Percentiles rank a stretch among this genome's conserved stretches.
These are phyloP conservation scores for Platyrinchus mystaceus DNA, from an alignment of 2,797 vertebrate species.

Conservation along the genomic window DNA sequence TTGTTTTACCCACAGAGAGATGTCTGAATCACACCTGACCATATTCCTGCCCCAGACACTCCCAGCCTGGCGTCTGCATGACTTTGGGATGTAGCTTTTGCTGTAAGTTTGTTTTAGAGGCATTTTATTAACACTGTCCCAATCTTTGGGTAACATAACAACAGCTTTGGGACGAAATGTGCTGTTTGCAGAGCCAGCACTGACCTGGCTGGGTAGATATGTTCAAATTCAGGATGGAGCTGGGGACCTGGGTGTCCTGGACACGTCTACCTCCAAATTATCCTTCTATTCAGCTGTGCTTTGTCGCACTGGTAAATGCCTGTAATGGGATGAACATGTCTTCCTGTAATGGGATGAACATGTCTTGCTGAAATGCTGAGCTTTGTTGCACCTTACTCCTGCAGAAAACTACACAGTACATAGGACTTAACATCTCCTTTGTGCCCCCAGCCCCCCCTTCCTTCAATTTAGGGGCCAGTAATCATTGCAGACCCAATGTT, in stretches of 20 bases:
- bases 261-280: accelerated
- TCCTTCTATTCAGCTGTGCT: not conserved
- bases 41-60: not conserved
- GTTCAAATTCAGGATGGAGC: not conserved
- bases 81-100: not conserved
- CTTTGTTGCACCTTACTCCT: not conserved
- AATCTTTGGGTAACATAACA: not conserved
- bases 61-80: not conserved
- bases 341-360: not conserved
- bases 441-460: not conserved
- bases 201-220: not conserved
- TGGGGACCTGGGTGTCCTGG: not conserved
- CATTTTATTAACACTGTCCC: not conserved
- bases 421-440: not conserved
- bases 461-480: not conserved
- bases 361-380: not conserved
- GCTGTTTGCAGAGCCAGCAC: not conserved
- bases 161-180: accelerated
- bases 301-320: not conserved
- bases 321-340: not conserved
- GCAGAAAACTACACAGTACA: accelerated
- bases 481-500: not conserved
- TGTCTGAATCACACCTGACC: not conserved
- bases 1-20: not conserved
- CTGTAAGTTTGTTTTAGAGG: not conserved